phyloP scores from a whole-genome alignment of 2,113 vertebrate genomes.

The Syngnathus floridae region DNA sequence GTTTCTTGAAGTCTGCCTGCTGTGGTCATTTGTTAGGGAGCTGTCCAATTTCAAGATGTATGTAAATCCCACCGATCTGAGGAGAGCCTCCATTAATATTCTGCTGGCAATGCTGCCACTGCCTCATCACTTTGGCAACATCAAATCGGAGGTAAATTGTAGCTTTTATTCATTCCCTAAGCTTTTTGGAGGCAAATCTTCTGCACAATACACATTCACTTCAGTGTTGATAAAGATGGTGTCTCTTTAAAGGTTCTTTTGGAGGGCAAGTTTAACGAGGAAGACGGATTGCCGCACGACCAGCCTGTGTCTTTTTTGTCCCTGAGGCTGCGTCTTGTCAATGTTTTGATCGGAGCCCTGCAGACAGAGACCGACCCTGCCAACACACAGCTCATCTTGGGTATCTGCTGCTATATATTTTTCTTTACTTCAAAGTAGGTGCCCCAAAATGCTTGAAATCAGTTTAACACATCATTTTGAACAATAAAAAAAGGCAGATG shows the following conservation, averaged over 20 bases:
- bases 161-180: background rate
- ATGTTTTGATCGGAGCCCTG: slow-evolving; percentile 91
- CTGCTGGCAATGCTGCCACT: slow-evolving; percentile 88
- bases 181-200: background rate
- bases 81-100: slow-evolving; percentile 92
- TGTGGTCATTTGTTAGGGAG: slow-evolving; percentile 71
- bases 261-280: slow-evolving; percentile 93
- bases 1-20: background rate
- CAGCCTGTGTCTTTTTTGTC: slow-evolving; percentile 91
- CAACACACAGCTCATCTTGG: slow-evolving; percentile 95
- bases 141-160: slow-evolving; percentile 86
- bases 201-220: background rate
- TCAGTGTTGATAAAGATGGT: background rate
- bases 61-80: slow-evolving; percentile 90
- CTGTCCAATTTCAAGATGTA: slow-evolving; percentile 95
- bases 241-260: slow-evolving; percentile 77
- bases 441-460: background rate
- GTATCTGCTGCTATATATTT: slow-evolving; percentile 54
- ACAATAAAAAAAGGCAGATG: background rate
- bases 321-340: slow-evolving; percentile 88
- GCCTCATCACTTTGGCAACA: slow-evolving; percentile 94
- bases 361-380: slow-evolving; percentile 92
- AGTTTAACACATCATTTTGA: background rate
- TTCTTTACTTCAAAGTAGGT: background rate
- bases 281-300: slow-evolving; percentile 82